These are phyloP conservation scores for Mormyrus hasselquistii DNA, from an alignment of 2,797 vertebrate genomes.

Conservation along the genomic window DNA sequence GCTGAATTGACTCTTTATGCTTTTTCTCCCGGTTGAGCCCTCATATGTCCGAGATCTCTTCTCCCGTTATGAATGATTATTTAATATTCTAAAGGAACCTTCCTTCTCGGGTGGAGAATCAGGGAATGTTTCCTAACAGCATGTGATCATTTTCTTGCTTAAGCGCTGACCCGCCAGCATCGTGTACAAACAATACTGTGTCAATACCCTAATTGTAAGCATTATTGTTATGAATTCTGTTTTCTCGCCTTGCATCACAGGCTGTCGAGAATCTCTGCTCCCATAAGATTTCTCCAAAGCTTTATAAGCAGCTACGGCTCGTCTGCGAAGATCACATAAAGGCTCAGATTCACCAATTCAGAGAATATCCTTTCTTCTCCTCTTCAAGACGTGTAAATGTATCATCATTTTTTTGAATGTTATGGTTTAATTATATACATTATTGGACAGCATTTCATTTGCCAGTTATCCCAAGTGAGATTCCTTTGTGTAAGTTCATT, in stretches of 20 bases:
- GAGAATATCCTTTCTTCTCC: conserved; percentile 91
- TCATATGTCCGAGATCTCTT: background rate
- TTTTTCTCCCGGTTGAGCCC: background rate
- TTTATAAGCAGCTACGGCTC: conserved; percentile 92
- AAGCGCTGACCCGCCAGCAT: background rate
- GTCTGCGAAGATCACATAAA: conserved; percentile 99
- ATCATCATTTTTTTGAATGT: background rate
- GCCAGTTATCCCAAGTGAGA: background rate
- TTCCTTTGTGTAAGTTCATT: background rate
- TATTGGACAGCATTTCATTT: background rate
- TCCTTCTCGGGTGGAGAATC: background rate
- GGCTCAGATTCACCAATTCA: conserved; percentile 96
- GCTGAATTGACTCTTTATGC: background rate
- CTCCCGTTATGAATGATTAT: background rate
- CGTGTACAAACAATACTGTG: background rate
- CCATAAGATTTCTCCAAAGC: conserved; percentile 96
- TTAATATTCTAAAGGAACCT: background rate
- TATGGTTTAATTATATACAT: background rate
- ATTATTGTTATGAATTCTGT: background rate
- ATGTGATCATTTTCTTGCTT: background rate
- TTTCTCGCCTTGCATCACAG: conserved; percentile 47
- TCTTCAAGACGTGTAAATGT: background rate
- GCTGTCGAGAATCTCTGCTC: conserved; percentile 98
- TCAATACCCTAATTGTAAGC: background rate
- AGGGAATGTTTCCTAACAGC: background rate